Evolutionary conservation across 2,797 vertebrate species (phyloP), one percentile per base, ranked within the genome.

Genomic region (Ctenopoma multispine): DNA sequence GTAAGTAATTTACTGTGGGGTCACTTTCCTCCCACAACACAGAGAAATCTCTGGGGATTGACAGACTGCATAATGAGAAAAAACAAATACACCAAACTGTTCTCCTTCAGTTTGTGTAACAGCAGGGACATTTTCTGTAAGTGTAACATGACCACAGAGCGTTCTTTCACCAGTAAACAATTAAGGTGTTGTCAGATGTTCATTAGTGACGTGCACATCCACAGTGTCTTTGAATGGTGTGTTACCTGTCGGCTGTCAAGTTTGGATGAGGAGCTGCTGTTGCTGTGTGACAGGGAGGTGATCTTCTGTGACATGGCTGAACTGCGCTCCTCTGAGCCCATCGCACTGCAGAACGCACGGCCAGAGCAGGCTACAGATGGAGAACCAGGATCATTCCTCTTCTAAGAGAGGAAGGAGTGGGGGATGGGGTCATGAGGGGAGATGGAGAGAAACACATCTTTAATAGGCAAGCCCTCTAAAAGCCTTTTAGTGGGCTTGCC

Each of bases 231-330:
- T 31, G 17, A 4, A 21, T 69, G 46, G 47, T 54, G 58, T 34
- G 65, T 92, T 95, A 99, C 98, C 97, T 98, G 97, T 72, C 96
- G 94, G 88, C 96, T 96, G 87, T 96, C 97, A 49, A 96, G 95
- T 91, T 97, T 99, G 69, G 97, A 99, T 9, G 97, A 99, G 81
- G 96, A 96, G 93, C 96, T 99, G 90, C 97, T 99, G 66, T 96
- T 97, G 92, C 97, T 99, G 89, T 95, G 95, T 36, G 97, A 98
- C 82, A 96, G 93, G 62, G 96, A 98, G 29, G 96, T 92, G 91
- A 97, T 92, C 90, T 96, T 99, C 87, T 97, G 97, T 54, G 97
- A 95, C 90, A 95, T 95, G 58, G 86, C 87, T 2, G 95, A 93
- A 85, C 82, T 93, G 83, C 92, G 96, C 86, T 97, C 97, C 83